phyloP scores from a whole-genome alignment of 2,113 vertebrate species.

The Thunnus maccoyii region DNA sequence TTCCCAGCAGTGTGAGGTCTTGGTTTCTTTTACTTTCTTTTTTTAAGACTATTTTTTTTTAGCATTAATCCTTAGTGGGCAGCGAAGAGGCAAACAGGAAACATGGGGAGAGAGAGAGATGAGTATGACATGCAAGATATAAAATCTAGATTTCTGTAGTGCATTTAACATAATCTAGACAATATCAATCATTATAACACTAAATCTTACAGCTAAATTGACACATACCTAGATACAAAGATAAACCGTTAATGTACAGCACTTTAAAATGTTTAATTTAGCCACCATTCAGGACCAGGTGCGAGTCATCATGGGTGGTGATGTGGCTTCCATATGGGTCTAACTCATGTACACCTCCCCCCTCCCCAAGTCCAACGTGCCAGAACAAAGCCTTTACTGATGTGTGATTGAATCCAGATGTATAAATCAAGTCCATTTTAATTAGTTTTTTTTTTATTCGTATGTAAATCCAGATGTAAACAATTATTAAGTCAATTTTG shows the following conservation, averaged over 20 bases:
- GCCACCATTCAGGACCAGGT: background rate
- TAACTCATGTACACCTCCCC: too few species aligned
- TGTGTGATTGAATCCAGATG: slow-evolving; percentile 25
- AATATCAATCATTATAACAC: too few species aligned
- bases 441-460: background rate
- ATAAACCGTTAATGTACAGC: background rate
- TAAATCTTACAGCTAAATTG: background rate
- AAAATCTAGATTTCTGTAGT: too few species aligned
- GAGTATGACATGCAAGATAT: too few species aligned
- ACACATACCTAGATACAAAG: background rate
- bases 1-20: background rate
- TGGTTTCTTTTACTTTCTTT: background rate
- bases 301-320: background rate
- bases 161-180: too few species aligned
- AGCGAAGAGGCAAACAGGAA: too few species aligned
- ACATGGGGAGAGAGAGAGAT: too few species aligned
- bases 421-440: slow-evolving; percentile 14
- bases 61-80: too few species aligned
- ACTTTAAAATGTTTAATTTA: background rate
- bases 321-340: background rate
- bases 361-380: background rate
- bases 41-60: too few species aligned
- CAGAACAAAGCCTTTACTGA: slow-evolving; percentile 6
- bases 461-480: slow-evolving; percentile 18
- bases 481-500: background rate